Evolutionary conservation across 2,113 vertebrate genomes (phyloP).

Genomic region (Prietella phreatophila): DNA sequence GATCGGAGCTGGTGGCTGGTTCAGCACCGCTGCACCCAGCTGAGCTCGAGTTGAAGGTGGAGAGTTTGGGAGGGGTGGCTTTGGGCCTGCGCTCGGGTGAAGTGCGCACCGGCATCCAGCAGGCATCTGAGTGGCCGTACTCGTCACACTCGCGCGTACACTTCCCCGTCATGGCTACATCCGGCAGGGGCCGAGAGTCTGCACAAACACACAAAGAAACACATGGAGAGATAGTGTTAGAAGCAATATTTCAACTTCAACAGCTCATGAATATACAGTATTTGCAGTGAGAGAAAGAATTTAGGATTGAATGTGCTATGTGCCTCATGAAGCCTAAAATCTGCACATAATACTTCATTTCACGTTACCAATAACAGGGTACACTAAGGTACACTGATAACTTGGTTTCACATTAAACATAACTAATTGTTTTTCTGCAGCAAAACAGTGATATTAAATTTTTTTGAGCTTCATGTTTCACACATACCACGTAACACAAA

Average conservation of each 20-base stretch:
- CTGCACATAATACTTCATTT: slow-evolving; percentile 19
- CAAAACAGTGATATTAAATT: neutral
- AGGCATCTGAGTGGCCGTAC: slow-evolving; percentile 98
- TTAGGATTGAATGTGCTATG: slow-evolving; percentile 57
- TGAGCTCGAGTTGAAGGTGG: slow-evolving; percentile 91
- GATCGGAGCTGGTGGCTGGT: slow-evolving; percentile 88
- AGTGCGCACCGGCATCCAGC: slow-evolving; percentile 99
- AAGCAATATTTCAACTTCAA: slow-evolving; percentile 36
- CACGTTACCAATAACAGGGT: neutral
- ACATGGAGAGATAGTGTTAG: slow-evolving; percentile 44
- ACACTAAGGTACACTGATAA: slow-evolving; percentile 3
- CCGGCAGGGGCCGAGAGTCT: slow-evolving; percentile 98
- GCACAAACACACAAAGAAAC: slow-evolving; percentile 56
- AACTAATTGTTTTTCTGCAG: slow-evolving; percentile 7
- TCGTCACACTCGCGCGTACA: slow-evolving; percentile 97
- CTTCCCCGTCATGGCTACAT: slow-evolving; percentile 98
- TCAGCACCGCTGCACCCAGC: slow-evolving; percentile 72
- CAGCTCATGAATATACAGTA: slow-evolving; percentile 16
- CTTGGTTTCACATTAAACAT: slow-evolving; percentile 19
- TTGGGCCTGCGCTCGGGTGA: slow-evolving; percentile 94
- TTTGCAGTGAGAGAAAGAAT: slow-evolving; percentile 1
- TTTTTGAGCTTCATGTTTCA: slow-evolving; percentile 63
- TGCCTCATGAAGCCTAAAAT: slow-evolving; percentile 56
- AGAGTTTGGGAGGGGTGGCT: slow-evolving; percentile 93
- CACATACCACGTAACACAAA: slow-evolving; percentile 66